Evolutionary conservation across 2,888 invertebrate genomes (phyloP), one percentile per base, ranked within the genome.

Genomic region (Disparrhopalites patrizii): DNA sequence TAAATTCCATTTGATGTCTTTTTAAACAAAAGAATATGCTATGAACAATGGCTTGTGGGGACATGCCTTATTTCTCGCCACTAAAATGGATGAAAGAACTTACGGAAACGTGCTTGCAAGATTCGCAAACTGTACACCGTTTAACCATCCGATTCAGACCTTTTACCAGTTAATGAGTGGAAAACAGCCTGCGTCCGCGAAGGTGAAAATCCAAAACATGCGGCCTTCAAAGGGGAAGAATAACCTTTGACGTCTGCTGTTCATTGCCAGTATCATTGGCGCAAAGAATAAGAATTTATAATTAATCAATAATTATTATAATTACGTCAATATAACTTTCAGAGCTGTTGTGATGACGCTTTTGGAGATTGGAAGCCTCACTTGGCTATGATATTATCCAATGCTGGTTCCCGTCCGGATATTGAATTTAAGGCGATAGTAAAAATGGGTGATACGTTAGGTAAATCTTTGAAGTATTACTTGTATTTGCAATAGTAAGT

Each of bases 301-400:
- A n/a, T n/a, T n/a, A n/a, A n/a, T n/a, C n/a, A n/a, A n/a, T n/a
- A n/a, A n/a, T n/a, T n/a, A n/a, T n/a, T n/a, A n/a, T n/a, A n/a
- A n/a, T n/a, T n/a, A n/a, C n/a, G n/a, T n/a, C n/a, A n/a, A n/a
- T n/a, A n/a, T n/a, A n/a, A n/a, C 5, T 61, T 70, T 56, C 73
- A 81, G 80, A 78, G 79, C 76, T 78, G 81, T 51, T 76, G 78
- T 27, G 81, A 82, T 72, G 82, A 83, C 67, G 79, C 80, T 54
- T 83, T 82, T 79, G 83, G 82, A 63, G 96, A 96, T 81, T 99
- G 98, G 98, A 85, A 94, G 69, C 92, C 95, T 25, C 98, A 99
- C 82, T 84, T 95, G 64, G 96, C 98, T 67, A 93, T 98, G 86
- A 87, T 99, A 76, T 84, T 98, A 62, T 89, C 96, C 68, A 93